Percentiles rank a stretch among this genome's conserved stretches.
phyloP scores from a whole-genome alignment of 2,888 invertebrate species.

The Perizoma affinitatum region DNA sequence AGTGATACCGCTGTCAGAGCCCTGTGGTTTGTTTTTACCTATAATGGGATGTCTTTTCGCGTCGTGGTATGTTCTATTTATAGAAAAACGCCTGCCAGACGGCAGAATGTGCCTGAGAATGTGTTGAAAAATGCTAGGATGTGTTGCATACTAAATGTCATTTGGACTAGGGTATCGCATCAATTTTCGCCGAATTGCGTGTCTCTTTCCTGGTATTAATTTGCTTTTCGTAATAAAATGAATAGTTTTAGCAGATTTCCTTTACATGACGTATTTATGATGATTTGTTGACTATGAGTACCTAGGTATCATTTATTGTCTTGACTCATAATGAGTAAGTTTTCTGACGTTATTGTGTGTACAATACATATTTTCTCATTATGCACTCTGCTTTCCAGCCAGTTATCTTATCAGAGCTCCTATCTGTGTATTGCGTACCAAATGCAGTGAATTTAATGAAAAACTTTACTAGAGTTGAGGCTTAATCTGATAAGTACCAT shows the following conservation, averaged over 20 bases:
- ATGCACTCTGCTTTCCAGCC: constrained; percentile 44
- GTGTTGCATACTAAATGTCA: constrained; percentile 46
- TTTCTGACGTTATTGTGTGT: constrained; percentile 36
- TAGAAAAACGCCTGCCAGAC: constrained; percentile 75
- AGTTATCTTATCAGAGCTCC: constrained; percentile 49
- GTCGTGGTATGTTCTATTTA: constrained; percentile 81
- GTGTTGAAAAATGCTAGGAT: constrained; percentile 57
- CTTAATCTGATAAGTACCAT: constrained; percentile 28
- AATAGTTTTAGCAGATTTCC: constrained; percentile 35
- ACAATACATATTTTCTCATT: constrained; percentile 36
- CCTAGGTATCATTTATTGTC: constrained; percentile 29
- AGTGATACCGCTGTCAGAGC: constrained; percentile 67
- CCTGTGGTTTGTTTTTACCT: constrained; percentile 79
- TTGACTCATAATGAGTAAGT: constrained; percentile 51
- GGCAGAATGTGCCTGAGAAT: constrained; percentile 66
- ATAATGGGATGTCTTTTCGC: constrained; percentile 77
- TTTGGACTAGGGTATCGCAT: constrained; percentile 42
- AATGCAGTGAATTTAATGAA: constrained; percentile 40
- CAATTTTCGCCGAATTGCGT: constrained; percentile 42
- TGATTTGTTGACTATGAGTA: constrained; percentile 45
- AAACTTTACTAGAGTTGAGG: constrained; percentile 28
- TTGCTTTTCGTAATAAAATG: constrained; percentile 28
- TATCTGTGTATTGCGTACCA: constrained; percentile 38
- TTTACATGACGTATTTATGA: constrained; percentile 46
- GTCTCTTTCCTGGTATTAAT: constrained; percentile 39